Conservation (phyloP, 1,140 invertebrate species). For the Chironomus tepperi region DNA sequence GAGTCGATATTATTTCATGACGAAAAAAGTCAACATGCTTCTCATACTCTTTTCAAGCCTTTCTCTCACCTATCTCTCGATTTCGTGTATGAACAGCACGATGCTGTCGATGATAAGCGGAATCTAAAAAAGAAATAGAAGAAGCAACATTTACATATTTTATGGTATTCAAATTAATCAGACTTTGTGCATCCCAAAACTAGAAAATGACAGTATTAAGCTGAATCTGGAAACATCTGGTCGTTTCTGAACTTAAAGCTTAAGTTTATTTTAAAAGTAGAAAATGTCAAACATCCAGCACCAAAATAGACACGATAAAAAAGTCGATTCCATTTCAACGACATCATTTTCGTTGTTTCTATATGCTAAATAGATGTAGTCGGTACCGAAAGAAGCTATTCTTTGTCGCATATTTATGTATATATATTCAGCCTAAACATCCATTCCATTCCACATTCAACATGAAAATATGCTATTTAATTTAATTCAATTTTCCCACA, state of each 20-base stretch:
- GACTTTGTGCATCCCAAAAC: too few relatives aligned
- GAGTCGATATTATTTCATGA: not conserved
- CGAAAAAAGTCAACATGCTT: not conserved
- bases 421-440: too few relatives aligned
- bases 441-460: too few relatives aligned
- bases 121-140: not conserved
- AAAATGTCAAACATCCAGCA: too few relatives aligned
- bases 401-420: not conserved
- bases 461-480: not conserved
- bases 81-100: not conserved
- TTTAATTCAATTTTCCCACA: slow-evolving; percentile 5
- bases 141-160: not conserved
- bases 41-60: not conserved
- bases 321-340: too few relatives aligned
- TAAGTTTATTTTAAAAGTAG: too few relatives aligned
- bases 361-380: not conserved
- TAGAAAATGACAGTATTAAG: too few relatives aligned
- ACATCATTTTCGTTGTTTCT: not conserved
- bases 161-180: not conserved
- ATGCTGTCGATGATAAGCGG: not conserved
- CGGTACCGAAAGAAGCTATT: not conserved
- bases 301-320: too few relatives aligned
- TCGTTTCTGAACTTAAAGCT: too few relatives aligned
- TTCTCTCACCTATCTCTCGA: not conserved
- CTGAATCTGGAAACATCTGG: too few relatives aligned